phyloP scores from a whole-genome alignment of 2,888 invertebrate genomes.

The Rambutsinella grinnellia region DNA sequence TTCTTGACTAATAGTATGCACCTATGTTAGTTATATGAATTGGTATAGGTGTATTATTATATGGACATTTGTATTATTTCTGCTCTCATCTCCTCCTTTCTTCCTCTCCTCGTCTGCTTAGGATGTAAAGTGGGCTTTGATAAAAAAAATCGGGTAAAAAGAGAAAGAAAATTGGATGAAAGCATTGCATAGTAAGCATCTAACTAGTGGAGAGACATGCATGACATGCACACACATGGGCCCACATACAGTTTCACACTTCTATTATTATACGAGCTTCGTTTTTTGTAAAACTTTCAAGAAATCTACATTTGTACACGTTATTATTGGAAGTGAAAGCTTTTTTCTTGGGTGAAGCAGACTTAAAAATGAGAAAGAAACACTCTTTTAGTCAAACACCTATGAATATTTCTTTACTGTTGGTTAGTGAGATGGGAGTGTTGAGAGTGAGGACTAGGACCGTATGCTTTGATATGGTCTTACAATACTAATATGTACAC shows the following conservation, averaged over 20 bases:
- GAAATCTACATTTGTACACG: constrained; percentile 39
- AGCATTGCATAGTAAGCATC: constrained; percentile 66
- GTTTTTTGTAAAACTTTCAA: constrained; percentile 39
- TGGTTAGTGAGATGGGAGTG: constrained; percentile 9
- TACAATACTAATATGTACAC: not conserved
- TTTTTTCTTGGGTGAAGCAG: constrained; percentile 48
- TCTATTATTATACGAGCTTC: constrained; percentile 44
- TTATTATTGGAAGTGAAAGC: constrained; percentile 54
- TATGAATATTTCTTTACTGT: constrained; percentile 21
- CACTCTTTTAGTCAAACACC: constrained; percentile 18
- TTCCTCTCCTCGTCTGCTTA: constrained; percentile 18
- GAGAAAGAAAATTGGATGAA: constrained; percentile 67
- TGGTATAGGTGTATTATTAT: not conserved
- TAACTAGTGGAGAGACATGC: constrained; percentile 52
- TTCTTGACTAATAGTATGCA: too few relatives aligned
- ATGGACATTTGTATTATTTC: constrained; percentile 23
- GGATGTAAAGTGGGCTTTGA: constrained; percentile 63
- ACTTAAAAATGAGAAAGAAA: constrained; percentile 28
- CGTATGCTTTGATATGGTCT: not conserved
- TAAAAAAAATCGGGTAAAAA: constrained; percentile 63
- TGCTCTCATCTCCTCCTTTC: constrained; percentile 38
- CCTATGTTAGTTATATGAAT: too few relatives aligned
- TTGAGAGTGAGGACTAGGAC: constrained; percentile 21
- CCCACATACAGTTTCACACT: constrained; percentile 9
- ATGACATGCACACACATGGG: constrained; percentile 53